phyloP scores from a whole-genome alignment of 2,888 invertebrate genomes.

The Chymomyza fuscimana region DNA sequence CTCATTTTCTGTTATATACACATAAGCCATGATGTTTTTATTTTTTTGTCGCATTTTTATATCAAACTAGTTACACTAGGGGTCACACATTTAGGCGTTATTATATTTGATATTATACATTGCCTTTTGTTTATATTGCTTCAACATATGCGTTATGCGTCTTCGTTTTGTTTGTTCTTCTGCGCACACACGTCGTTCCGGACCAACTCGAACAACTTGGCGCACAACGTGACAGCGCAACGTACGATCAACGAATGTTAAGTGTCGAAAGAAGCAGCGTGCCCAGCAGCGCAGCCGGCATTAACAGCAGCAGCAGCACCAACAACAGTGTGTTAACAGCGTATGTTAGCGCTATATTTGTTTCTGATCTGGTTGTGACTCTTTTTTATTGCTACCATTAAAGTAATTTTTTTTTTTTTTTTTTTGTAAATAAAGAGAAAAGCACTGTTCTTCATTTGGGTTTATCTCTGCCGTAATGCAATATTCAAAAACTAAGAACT shows the following conservation, averaged over 20 bases:
- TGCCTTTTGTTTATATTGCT: conserved; percentile 40
- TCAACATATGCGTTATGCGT: conserved; percentile 7
- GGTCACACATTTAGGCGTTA: not conserved
- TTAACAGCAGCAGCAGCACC: not conserved
- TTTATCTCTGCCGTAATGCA: no score
- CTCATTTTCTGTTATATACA: conserved; percentile 33
- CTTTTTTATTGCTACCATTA: no score
- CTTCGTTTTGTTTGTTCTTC: conserved; percentile 25
- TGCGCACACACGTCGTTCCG: conserved; percentile 10
- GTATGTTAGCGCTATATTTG: not conserved
- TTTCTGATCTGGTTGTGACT: not conserved
- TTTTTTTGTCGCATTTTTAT: conserved; percentile 19
- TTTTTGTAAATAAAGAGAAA: no score
- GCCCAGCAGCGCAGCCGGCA: not conserved
- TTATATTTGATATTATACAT: conserved; percentile 34
- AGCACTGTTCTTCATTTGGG: no score
- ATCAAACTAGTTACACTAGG: conserved; percentile 12
- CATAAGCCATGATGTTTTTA: not conserved
- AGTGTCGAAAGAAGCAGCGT: not conserved
- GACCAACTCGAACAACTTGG: not conserved
- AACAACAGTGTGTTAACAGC: not conserved
- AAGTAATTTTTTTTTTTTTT: no score
- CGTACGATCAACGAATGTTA: conserved; percentile 64
- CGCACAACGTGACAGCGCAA: conserved; percentile 62
- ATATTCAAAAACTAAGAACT: no score